Evolutionary conservation across 2,797 vertebrate genomes (phyloP), one percentile per base, ranked within the genome.

Genomic region (Enteromius paludinosus): DNA sequence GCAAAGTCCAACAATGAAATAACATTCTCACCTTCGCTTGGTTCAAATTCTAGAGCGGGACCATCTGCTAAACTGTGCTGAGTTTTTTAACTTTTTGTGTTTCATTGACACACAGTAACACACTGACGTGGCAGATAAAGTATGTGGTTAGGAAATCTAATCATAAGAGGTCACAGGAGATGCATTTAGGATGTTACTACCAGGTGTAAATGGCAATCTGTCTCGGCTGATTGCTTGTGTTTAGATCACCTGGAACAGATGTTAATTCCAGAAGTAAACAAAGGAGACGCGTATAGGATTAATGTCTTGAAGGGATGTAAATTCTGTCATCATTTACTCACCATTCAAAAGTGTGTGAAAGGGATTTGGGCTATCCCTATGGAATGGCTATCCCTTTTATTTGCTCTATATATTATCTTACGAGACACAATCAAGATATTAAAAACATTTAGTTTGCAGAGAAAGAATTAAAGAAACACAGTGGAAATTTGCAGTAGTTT

Each of bases 201-300:
- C 15, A 61, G 38, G 23, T 76, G 74, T 45, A 76, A 76, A 76
- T 43, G 74, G n/a, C 38, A 76, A 62, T 74, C 20, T 74, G 72
- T 74, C 12, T 35, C 1, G 3, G 30, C 47, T 73, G 69, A 49
- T 25, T 33, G 23, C 5, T 73, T 35, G 28, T 54, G 70, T 73
- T 59, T 59, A 41, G 52, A 74, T 74, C 72, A 59, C 52, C 49
- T 74, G 20, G 33, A 59, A 25, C 72, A 56, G 52, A 74, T 59
- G 30, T 74, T 74, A 41, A n/a, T 59, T 56, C 33, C 72, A 74
- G 33, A 74, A 25, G 33, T 74, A 74, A 38, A 59, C 52, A 59
- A 1, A 2, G 2, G n/a, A 41, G n/a, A 74, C 33, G 8, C 6
- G 4, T 73, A 30, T 30, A 62, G 14, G 70, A 54, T 23, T 33